These are phyloP conservation scores for Nemurella pictetii DNA, from an alignment of 2,888 invertebrate species.

Conservation along the genomic window DNA sequence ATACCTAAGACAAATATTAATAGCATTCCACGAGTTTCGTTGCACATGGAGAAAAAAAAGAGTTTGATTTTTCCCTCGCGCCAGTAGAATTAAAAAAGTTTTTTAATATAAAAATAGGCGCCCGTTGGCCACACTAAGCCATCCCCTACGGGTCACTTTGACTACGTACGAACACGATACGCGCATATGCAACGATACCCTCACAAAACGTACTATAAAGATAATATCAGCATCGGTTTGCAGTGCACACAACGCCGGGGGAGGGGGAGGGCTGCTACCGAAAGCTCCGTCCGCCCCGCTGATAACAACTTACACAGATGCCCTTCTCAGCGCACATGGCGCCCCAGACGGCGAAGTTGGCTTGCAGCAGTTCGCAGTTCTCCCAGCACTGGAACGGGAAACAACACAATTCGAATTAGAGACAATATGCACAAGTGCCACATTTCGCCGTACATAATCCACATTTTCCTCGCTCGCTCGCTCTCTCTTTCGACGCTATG, in stretches of 20 bases:
- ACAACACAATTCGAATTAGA: constrained; percentile 37
- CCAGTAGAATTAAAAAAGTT: not conserved
- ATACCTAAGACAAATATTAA: not conserved
- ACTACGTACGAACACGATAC: not conserved
- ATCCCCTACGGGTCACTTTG: not conserved
- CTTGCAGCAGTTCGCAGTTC: constrained; percentile 72
- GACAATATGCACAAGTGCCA: not conserved
- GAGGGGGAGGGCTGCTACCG: no score
- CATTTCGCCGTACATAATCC: not conserved
- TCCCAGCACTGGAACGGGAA: constrained; percentile 73
- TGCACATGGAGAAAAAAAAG: not conserved
- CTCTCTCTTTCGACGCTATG: no score
- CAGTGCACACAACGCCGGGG: no score
- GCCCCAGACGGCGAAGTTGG: constrained; percentile 73
- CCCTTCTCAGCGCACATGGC: constrained; percentile 71
- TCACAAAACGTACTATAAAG: not conserved
- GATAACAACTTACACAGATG: constrained; percentile 66
- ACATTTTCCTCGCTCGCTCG: not conserved
- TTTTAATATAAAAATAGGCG: not conserved
- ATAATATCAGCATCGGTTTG: not conserved
- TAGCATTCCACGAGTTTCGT: not conserved
- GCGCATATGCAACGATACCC: not conserved
- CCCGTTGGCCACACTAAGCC: not conserved
- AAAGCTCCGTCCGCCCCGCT: no score
- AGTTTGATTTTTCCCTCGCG: not conserved